A percentile compares a stretch with the other conserved stretches of the same genome.
phyloP scores from a whole-genome alignment of 2,797 vertebrate genomes.

The Oreonectes daqikongensis region DNA sequence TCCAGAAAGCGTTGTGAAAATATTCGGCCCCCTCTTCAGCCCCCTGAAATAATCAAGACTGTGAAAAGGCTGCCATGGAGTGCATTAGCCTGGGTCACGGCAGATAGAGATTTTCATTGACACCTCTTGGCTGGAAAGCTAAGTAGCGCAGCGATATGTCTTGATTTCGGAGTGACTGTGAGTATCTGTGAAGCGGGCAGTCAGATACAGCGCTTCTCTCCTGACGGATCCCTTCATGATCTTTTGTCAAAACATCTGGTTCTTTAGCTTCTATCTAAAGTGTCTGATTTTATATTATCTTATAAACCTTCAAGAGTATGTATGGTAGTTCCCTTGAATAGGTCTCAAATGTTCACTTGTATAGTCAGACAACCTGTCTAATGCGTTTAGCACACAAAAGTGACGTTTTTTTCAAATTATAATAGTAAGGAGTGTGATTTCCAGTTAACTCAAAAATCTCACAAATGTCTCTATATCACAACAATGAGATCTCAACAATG shows the following conservation, averaged over 20 bases:
- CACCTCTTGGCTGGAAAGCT: conserved; percentile 47
- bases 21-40: background rate
- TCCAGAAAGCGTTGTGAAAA: conserved; percentile 19
- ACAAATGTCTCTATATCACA: too few species aligned
- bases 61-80: conserved; percentile 23
- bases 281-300: background rate
- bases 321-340: background rate
- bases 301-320: background rate
- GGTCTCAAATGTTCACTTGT: background rate
- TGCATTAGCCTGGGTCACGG: conserved; percentile 48
- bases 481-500: too few species aligned
- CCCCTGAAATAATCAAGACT: conserved; percentile 19
- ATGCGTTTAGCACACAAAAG: too few species aligned
- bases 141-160: conserved; percentile 24
- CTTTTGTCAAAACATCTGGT: conserved; percentile 16
- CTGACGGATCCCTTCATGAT: conserved; percentile 36
- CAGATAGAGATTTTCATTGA: conserved; percentile 48
- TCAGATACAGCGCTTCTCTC: conserved; percentile 15
- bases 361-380: background rate
- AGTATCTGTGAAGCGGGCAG: conserved; percentile 11
- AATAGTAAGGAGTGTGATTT: too few species aligned
- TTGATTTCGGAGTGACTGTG: conserved; percentile 43
- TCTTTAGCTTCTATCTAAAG: background rate
- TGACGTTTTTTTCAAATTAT: too few species aligned
- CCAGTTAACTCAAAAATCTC: too few species aligned